Percentiles rank a stretch among this genome's conserved stretches.
Conservation (phyloP, 2,888 invertebrate genomes). For the Parelbella ahira region DNA sequence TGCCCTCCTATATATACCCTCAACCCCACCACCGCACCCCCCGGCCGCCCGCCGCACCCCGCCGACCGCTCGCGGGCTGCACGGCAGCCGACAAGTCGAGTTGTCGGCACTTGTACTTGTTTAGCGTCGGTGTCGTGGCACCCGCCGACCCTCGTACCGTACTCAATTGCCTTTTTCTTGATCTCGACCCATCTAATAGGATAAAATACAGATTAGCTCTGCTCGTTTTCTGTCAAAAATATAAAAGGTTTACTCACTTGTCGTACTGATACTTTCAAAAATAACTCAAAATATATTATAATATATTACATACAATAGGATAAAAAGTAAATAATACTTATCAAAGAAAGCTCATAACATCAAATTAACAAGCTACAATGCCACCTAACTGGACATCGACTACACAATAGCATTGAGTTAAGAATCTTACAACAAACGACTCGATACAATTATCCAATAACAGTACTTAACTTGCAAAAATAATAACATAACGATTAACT, state of each 20-base stretch:
- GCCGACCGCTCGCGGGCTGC: constrained; percentile 33
- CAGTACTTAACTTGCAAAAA: too few relatives aligned
- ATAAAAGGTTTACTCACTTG: constrained; percentile 40
- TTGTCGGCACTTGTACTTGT: constrained; percentile 60
- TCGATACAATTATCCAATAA: too few relatives aligned
- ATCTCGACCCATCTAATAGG: constrained; percentile 69
- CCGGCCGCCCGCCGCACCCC: too few relatives aligned
- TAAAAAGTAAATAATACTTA: too few relatives aligned
- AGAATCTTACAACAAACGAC: too few relatives aligned
- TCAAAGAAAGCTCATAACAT: too few relatives aligned
- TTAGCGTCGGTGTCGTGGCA: constrained; percentile 44
- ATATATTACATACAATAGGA: too few relatives aligned
- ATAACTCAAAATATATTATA: too few relatives aligned
- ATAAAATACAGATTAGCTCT: constrained; percentile 73
- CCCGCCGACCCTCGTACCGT: constrained; percentile 44
- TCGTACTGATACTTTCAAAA: constrained; percentile 3
- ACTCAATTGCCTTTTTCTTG: constrained; percentile 74
- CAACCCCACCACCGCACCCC: constrained; percentile 18
- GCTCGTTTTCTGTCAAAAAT: constrained; percentile 61
- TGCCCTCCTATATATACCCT: constrained; percentile 29
- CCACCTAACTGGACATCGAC: too few relatives aligned
- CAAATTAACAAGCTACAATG: too few relatives aligned
- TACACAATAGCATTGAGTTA: too few relatives aligned
- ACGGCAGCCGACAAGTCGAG: constrained; percentile 57
- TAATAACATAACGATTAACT: constrained; percentile 14